Base-by-base conservation (phyloP, 2,113 vertebrate species). In the Dromiciops gliroides region DNA sequence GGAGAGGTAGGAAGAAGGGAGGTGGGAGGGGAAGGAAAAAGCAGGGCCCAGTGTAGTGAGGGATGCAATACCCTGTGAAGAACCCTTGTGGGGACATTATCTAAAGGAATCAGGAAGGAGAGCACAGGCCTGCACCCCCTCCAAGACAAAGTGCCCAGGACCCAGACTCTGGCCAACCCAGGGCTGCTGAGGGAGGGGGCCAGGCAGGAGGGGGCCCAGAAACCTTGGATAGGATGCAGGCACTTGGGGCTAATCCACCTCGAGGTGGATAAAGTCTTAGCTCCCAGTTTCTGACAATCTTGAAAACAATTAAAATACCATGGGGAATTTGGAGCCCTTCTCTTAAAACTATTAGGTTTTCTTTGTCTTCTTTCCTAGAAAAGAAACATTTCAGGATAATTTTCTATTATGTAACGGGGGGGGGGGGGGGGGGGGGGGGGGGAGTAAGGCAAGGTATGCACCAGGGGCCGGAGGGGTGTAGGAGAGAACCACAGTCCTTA, bases 251-350 rank as follows among this genome's bases (percentile, higher is more conserved):
- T 0, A 94, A 26, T 96, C 88, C 3, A 47, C 90, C 6, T 4
- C 2, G 3, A 89, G 14, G 92, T 10, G 44, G 89, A 26, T 16
- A 37, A 0, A 8, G 24, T 9, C 75, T 92, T 95, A 94, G 91
- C 48, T 83, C 0, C 92, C 53, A 50, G 92, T 96, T 98, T 97
- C 89, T 89, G 50, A 53, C 37, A 51, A 49, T 90, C 92, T 96
- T 92, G 96, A 37, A 52, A 96, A 97, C 96, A 96, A 96, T 97
- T 95, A 1, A 89, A 96, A 50, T 47, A 49, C 94, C 2, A 0
- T 23, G 7, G 16, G 89, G 51, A 92, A 47, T 8, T 96, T 92
- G 94, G 89, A 3, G 83, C 48, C 90, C 12, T 92, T 0, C 0
- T 94, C 96, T 97, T 3, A 0, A 83, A 95, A 90, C 0, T 1